Conservation (phyloP, 2,113 vertebrate genomes). For the Oryzias javanicus region DNA sequence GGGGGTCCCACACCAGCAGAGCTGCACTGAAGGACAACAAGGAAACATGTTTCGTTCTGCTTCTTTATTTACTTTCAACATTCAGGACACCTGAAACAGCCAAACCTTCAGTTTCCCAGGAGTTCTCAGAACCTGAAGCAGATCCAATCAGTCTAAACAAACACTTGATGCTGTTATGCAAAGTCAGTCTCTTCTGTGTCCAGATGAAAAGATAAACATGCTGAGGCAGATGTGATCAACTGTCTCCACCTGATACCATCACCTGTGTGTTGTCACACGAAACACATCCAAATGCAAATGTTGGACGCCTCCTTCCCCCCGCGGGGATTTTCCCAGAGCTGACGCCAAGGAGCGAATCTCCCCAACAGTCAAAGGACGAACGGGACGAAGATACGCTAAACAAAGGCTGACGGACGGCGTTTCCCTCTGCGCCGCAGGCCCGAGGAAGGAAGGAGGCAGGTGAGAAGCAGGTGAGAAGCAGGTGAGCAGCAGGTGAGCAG, state of each 20-base stretch:
- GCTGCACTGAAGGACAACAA: too few species aligned
- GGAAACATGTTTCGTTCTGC: too few species aligned
- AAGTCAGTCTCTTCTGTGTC: neutral
- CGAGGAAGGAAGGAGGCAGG: conserved; percentile 44
- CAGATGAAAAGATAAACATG: conserved; percentile 32
- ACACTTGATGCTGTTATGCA: conserved; percentile 25
- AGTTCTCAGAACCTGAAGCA: too few species aligned
- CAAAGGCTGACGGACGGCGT: conserved; percentile 46
- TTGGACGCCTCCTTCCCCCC: conserved; percentile 47
- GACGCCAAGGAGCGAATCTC: conserved; percentile 37
- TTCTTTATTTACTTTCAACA: too few species aligned
- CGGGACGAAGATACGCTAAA: conserved; percentile 53
- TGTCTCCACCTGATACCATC: neutral
- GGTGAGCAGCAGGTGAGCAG: conserved; percentile 49
- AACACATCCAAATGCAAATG: conserved; percentile 16
- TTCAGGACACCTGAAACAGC: too few species aligned
- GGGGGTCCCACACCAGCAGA: too few species aligned
- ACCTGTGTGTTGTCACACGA: conserved; percentile 10
- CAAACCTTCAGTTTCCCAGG: too few species aligned
- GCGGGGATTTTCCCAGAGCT: conserved; percentile 63
- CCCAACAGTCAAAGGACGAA: too few species aligned
- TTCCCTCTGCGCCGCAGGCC: conserved; percentile 42
- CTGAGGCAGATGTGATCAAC: conserved; percentile 4
- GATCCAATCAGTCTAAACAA: neutral
- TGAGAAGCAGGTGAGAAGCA: conserved; percentile 71